These are phyloP conservation scores for Copidosoma aretas DNA, from an alignment of 2,888 invertebrate genomes.

Conservation along the genomic window DNA sequence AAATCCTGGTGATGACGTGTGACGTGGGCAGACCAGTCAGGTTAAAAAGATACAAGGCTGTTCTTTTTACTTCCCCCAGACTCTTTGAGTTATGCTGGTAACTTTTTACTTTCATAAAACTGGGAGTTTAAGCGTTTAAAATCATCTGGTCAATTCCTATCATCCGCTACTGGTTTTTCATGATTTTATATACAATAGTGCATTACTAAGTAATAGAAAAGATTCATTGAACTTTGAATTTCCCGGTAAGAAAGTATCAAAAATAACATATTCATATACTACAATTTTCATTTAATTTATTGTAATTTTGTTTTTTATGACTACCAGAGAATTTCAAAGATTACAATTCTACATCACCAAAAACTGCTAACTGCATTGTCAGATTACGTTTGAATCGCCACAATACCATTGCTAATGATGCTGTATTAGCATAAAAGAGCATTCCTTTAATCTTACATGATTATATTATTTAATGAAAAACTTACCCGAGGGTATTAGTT, in stretches of 20 bases:
- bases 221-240: constrained; percentile 88
- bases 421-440: constrained; percentile 89
- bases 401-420: constrained; percentile 85
- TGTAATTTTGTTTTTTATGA: constrained; percentile 65
- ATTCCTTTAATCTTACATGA: constrained; percentile 82
- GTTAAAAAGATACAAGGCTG: constrained; percentile 72
- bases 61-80: constrained; percentile 81
- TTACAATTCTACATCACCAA: constrained; percentile 67
- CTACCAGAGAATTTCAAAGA: constrained; percentile 75
- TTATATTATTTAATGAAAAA: constrained; percentile 74
- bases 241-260: constrained; percentile 67
- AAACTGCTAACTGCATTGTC: constrained; percentile 82
- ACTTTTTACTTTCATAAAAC: constrained; percentile 87
- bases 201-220: constrained; percentile 77
- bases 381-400: constrained; percentile 81
- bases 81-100: constrained; percentile 95
- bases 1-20: constrained; percentile 71
- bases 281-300: background rate
- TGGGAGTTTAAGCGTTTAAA: constrained; percentile 82
- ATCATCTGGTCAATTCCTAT: constrained; percentile 93
- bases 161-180: constrained; percentile 90
- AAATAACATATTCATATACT: constrained; percentile 10
- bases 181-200: constrained; percentile 89
- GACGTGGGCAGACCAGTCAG: constrained; percentile 67
- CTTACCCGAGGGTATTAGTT: constrained; percentile 76